Evolutionary conservation across 64 coral and sea anemone genomes (phyloP).

Genomic region (Anthopleura sola): DNA sequence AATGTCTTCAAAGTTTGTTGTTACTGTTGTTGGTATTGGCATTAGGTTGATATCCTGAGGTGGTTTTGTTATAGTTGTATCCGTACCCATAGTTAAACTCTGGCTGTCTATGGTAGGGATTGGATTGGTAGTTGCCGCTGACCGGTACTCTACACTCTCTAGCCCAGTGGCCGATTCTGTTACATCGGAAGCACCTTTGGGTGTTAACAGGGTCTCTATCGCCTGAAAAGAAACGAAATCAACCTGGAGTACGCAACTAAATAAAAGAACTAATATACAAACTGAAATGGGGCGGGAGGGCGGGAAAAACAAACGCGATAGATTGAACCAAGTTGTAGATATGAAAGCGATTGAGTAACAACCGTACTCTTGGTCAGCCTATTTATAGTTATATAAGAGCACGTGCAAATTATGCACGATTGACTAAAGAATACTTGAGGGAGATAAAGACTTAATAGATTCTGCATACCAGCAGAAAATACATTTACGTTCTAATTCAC

Average conservation of each 20-base stretch:
- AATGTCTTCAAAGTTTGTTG: neutral
- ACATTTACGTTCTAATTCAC: no score
- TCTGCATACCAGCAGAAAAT: no score
- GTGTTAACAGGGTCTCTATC: neutral
- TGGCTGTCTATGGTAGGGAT: neutral
- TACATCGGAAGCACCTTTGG: constrained; percentile 11
- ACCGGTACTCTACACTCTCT: neutral
- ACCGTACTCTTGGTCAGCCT: no score
- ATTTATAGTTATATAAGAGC: no score
- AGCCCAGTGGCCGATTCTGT: constrained; percentile 25
- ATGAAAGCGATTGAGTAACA: no score
- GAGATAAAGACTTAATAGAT: no score
- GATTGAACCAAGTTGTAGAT: no score
- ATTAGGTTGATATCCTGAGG: neutral
- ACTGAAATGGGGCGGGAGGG: no score
- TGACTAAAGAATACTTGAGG: no score
- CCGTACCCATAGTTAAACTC: neutral
- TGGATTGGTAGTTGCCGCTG: neutral
- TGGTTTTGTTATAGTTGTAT: neutral
- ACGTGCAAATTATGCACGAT: no score
- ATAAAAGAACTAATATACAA: neutral
- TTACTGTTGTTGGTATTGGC: neutral
- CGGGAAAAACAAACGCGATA: no score
- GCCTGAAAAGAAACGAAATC: neutral
- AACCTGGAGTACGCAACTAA: neutral